These are phyloP conservation scores for Lagopus leucura DNA, from an alignment of 2,113 vertebrate genomes.

Conservation along the genomic window DNA sequence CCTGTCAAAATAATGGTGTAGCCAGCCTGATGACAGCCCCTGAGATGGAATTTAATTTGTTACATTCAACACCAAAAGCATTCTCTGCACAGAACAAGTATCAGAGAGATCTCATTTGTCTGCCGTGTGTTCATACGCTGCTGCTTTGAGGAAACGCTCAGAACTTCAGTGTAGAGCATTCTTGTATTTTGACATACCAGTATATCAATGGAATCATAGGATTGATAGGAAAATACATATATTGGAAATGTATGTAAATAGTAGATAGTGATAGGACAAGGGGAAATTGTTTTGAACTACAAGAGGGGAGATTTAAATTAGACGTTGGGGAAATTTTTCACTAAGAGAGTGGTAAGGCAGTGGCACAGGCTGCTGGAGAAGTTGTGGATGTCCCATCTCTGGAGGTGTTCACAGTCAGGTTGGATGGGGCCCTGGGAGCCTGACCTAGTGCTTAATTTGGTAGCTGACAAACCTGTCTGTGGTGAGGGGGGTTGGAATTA, in stretches of 20 bases:
- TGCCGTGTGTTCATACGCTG: background rate
- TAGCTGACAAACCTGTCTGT: too few species aligned
- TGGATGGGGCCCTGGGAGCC: too few species aligned
- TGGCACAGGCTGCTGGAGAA: too few species aligned
- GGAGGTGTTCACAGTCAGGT: too few species aligned
- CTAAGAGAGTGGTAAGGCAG: too few species aligned
- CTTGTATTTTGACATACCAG: background rate
- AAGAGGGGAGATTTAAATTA: too few species aligned
- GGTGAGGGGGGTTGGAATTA: too few species aligned
- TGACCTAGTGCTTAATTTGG: too few species aligned
- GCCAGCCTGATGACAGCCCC: background rate
- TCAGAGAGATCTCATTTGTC: background rate
- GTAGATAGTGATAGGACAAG: too few species aligned
- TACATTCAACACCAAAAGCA: background rate
- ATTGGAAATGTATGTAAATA: background rate
- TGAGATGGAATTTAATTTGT: background rate
- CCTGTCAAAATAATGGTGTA: background rate
- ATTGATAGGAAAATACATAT: background rate
- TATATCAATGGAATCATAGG: background rate
- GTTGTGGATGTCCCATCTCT: too few species aligned
- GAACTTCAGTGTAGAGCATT: background rate
- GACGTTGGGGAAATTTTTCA: too few species aligned
- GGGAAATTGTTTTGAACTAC: too few species aligned
- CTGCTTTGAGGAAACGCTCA: background rate
- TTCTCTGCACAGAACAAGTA: background rate